phyloP scores from a whole-genome alignment of 1,140 invertebrate species.

The Campoletis sonorensis region DNA sequence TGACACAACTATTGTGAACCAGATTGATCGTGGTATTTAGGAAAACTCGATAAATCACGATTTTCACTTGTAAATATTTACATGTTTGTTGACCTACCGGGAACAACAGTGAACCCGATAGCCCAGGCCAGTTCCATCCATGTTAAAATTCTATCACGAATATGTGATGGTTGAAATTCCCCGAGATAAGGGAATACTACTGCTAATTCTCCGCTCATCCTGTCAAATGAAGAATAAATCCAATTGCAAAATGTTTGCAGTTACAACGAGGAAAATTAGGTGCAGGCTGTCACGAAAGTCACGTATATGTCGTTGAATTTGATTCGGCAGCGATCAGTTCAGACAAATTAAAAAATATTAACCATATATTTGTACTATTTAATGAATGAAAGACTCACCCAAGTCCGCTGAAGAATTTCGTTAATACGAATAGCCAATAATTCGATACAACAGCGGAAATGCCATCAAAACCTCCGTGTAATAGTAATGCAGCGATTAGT shows the following conservation, averaged over 20 bases:
- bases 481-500: conserved; percentile 74
- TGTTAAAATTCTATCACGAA: conserved; percentile 66
- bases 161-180: conserved; percentile 69
- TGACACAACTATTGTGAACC: no score
- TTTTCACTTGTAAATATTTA: neutral
- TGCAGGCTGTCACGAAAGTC: no score
- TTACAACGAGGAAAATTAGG: no score
- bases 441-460: conserved; percentile 76
- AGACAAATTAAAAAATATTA: neutral
- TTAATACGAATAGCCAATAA: conserved; percentile 77
- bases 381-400: conserved; percentile 73
- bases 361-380: neutral
- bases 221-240: conserved; percentile 52
- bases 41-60: neutral
- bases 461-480: conserved; percentile 76
- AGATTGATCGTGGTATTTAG: neutral
- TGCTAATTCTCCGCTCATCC: conserved; percentile 66
- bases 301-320: no score
- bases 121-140: conserved; percentile 73
- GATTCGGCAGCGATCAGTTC: neutral
- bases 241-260: neutral
- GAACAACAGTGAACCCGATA: conserved; percentile 63
- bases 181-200: conserved; percentile 69
- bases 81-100: conserved; percentile 55
- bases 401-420: conserved; percentile 79